These are phyloP conservation scores for Loriculus beryllinus DNA, from an alignment of 2,797 vertebrate species.

Conservation along the genomic window DNA sequence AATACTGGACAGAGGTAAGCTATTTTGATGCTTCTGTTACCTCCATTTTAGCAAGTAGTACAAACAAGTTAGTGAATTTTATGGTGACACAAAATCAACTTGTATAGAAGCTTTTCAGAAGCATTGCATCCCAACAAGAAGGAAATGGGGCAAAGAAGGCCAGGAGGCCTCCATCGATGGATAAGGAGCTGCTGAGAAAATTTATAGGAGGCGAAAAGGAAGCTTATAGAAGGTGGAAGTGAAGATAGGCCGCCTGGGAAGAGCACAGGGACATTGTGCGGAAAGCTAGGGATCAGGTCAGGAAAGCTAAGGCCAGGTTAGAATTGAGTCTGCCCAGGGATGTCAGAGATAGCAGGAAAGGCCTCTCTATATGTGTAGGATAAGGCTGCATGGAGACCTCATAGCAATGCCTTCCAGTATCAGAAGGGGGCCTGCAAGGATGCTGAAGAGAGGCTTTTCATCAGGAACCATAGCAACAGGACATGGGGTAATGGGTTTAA, in stretches of 20 bases:
- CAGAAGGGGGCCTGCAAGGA: background rate
- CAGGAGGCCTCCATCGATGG: background rate
- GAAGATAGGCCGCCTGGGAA: background rate
- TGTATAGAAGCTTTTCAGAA: background rate
- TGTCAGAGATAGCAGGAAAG: background rate
- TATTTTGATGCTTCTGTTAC: background rate
- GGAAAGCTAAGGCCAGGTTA: background rate
- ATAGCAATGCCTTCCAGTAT: background rate
- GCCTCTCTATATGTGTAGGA: background rate
- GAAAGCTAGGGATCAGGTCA: background rate
- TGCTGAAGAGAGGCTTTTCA: background rate
- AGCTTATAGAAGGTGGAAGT: background rate
- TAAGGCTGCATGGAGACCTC: background rate
- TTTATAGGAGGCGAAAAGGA: background rate
- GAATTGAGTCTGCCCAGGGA: background rate
- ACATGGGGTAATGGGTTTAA: background rate
- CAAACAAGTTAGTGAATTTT: background rate
- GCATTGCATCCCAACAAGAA: background rate
- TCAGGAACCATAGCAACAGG: background rate
- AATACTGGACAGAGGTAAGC: constrained; percentile 97
- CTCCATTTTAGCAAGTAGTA: background rate
- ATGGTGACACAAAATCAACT: background rate
- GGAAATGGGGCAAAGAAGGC: background rate
- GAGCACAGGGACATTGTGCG: background rate
- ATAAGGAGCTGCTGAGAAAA: background rate